These are phyloP conservation scores for Euglossa dilemma DNA, from an alignment of 1,140 invertebrate species.

Conservation along the genomic window DNA sequence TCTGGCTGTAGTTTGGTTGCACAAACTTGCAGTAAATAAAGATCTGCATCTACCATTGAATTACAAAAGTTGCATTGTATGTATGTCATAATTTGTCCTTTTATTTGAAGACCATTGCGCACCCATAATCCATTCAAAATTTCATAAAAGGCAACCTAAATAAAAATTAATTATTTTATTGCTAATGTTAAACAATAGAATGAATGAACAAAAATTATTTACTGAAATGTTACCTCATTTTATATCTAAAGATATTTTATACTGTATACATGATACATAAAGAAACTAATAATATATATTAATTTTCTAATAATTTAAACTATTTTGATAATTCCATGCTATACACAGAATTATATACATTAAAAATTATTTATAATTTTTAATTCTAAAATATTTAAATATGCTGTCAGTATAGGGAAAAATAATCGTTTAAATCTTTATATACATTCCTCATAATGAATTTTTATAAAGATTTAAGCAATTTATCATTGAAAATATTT, in stretches of 20 bases:
- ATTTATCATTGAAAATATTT: background rate
- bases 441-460: background rate
- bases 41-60: conserved; percentile 98
- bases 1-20: conserved; percentile 93
- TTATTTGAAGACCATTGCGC: conserved; percentile 97
- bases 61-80: conserved; percentile 99
- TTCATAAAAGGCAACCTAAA: conserved; percentile 96
- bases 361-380: background rate
- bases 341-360: background rate
- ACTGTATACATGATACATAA: background rate
- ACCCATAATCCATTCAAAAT: conserved; percentile 97
- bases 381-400: background rate
- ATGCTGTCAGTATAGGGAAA: background rate
- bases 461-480: background rate
- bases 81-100: conserved; percentile 99
- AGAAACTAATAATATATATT: background rate
- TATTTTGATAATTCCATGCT: background rate
- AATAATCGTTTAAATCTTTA: background rate
- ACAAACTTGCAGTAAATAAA: conserved; percentile 96
- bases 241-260: background rate
- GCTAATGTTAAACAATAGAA: background rate
- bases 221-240: background rate
- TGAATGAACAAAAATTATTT: background rate
- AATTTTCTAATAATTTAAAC: background rate
- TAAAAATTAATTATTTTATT: conserved; percentile 48